Evolutionary conservation across 1,140 invertebrate genomes (phyloP), one percentile per base, ranked within the genome.

Genomic region (Ctenoplectra terminalis): DNA sequence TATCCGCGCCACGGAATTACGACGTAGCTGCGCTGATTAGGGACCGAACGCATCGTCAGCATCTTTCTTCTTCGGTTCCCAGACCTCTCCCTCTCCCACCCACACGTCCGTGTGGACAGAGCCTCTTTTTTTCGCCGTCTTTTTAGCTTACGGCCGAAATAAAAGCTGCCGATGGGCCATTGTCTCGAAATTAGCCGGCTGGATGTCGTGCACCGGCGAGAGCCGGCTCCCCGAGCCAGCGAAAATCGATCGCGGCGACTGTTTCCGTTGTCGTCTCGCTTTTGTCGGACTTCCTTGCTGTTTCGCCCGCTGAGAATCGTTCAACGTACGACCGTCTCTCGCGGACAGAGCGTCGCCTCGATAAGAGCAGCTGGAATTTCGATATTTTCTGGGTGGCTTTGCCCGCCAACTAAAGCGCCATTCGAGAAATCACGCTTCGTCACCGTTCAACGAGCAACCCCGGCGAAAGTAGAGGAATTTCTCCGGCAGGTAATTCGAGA

Each of bases 151-250:
- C 77, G 23, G 40, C 23, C 61, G 58, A 60, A 84, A 87, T 83
- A 87, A 84, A 87, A 79, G 56, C 77, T 79, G 37, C 58, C 82
- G 77, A 84, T 73, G 81, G 85, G 31, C 75, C 77, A 87, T 87
- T 87, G 85, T 87, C 73, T 84, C 85, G 82, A 85, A 87, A 87
- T 87, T 87, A 87, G 85, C 86, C 52, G 77, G 48, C 73, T 58
- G 83, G 67, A 73, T 72, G 79, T 82, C 80, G 50, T 54, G 83
- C 74, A 69, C 54, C 69, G 63, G 37, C 52, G 48, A 79, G 58
- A 52, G 23, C 60, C 72, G 50, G 40, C 23, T 13, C 70, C 23
- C 23, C 11, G 23, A 29, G 50, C 37, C 26, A 56, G 15, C 8
- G 48, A 80, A 29, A 73, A 84, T 85, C 67, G 78, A 81, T 84